Percentiles rank a stretch among this genome's conserved stretches.
Evolutionary conservation across 2,113 vertebrate genomes (phyloP).

Genomic region (human): GRCh38 chr17:59985001-59985500

Average conservation of each 20-base stretch:
- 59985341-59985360: constrained; percentile 20
- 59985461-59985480: constrained; percentile 50
- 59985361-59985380: constrained; percentile 23
- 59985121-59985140: constrained; percentile 11
- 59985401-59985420: constrained; percentile 37
- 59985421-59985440: constrained; percentile 68
- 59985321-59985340: constrained; percentile 24
- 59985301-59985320: constrained; percentile 31
- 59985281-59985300: background rate
- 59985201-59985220: background rate
- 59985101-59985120: background rate
- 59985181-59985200: background rate
- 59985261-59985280: background rate
- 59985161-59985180: background rate
- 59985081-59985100: background rate
- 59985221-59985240: background rate
- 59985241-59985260: background rate
- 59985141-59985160: background rate
- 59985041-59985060: background rate
- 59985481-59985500: constrained; percentile 57
- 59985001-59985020: too few relatives aligned
- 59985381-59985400: background rate
- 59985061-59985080: constrained; percentile 4
- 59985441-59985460: constrained; percentile 74
- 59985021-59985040: too few relatives aligned